Base-by-base conservation (phyloP, 92 coral and sea anemone genomes). In the Galaxea fascicularis region DNA sequence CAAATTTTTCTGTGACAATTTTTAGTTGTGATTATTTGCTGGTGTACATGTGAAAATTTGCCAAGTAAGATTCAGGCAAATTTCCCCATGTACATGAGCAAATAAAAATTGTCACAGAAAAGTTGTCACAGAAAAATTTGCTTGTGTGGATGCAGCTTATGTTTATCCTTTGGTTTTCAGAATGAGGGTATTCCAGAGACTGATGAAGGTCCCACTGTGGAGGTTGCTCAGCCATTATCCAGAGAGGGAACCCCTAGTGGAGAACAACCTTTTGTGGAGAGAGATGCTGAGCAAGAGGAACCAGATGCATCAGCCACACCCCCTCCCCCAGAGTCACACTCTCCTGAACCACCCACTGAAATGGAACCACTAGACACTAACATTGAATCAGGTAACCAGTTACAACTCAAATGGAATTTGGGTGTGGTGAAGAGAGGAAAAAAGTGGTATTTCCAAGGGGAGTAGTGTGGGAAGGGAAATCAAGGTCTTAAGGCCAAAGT, bases 271-370 rank as follows among this genome's bases (percentile, higher is more conserved):
- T 79, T 60, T 28, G 63, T 79, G 10, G 75, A 54, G 11, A 73
- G 62, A 20, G 76, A 65, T 47, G 28, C 66, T 8, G 73, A 69
- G n/a, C 65, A 79, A 26, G 98, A 95, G 63, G 91, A 82, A 35
- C 99, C 99, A 54, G 94, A 96, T 84, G 94, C 98, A 12, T 60
- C 92, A 47, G 79, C 90, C 35, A 96, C 99, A 14, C 96, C 96
- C 35, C 99, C 99, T 10, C 95, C 95, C 39, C 93, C 95, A 25
- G 93, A 51, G 24, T 74, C 88, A 28, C 85, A 88, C 30, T 66
- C 91, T n/a, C 89, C 93, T 71, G 97, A 82, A 73, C 87, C 87
- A 54, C 25, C 41, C 1, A 25, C 78, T 39, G 86, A 54, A 26
- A 8, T 66, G 31, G 86, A 82, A 82, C 78, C 73, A 57, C 25